Base-by-base conservation (phyloP, 2,797 vertebrate species). In the Rachycentron canadum region DNA sequence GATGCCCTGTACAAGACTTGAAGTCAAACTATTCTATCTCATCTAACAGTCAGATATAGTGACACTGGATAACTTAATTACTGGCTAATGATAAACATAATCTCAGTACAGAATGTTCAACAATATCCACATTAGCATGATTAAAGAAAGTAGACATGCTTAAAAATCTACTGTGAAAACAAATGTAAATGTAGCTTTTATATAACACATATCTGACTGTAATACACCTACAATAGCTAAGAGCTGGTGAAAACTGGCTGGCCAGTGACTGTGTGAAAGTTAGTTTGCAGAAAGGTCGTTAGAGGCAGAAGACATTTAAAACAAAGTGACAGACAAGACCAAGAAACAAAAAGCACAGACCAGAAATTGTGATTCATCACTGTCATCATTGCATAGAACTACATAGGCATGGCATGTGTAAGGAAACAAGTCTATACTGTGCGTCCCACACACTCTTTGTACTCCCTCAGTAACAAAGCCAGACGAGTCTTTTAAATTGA, bases 341-440 rank as follows among this genome's bases (percentile, higher is more conserved):
- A 69, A 45, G 26, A 78, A 65, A 78, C 45, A 60, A 41, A 81
- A 85, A 69, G 49, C 67, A 41, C 49, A 72, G 58, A 64, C 45
- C 76, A 32, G 68, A 64, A 53, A 32, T 75, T 76, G 82, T 61
- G 82, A 86, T 89, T 90, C 72, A 84, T 88, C 85, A 74, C 73
- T 76, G 82, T 88, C 79, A 78, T 38, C 3, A 40, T 79, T 16
- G 30, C 41, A 32, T 32, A 52, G 30, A 80, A 23, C 47, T 58
- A 34, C 68, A 78, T n/a, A 81, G 70, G 79, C 55, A 32, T 78
- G 72, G 53, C 36, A 76, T 26, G 68, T 65, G 53, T 59, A 55
- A 49, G 55, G 8, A 80, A 82, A 84, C 53, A 76, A 83, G 66
- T 71, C 73, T 61, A 57, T 67, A 78, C 25, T 30, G 25, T 67